These are phyloP conservation scores for Falco novaeseelandiae DNA, from an alignment of 2,797 vertebrate genomes.

Conservation along the genomic window DNA sequence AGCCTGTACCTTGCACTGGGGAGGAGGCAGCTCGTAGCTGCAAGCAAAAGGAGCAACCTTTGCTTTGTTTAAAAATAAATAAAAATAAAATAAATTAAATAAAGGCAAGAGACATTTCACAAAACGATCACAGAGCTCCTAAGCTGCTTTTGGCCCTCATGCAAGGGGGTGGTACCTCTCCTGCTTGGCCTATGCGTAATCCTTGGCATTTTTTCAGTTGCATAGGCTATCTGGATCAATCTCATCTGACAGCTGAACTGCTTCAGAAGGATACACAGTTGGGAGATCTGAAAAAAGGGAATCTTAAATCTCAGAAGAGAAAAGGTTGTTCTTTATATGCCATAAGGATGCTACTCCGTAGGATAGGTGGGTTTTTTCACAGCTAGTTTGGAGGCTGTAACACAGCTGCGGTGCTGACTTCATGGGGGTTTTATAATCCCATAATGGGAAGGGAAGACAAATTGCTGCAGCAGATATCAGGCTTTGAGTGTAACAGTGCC, in stretches of 20 bases:
- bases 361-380: background rate
- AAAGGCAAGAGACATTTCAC: background rate
- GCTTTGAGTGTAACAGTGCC: background rate
- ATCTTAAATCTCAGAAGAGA: background rate
- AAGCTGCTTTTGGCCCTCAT: background rate
- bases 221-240: fast-evolving
- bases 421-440: background rate
- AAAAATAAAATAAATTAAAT: background rate
- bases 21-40: background rate
- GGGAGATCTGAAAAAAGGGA: background rate
- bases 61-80: background rate
- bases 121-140: background rate
- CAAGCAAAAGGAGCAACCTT: background rate
- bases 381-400: background rate
- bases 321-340: background rate
- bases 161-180: background rate
- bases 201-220: background rate
- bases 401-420: background rate
- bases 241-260: background rate
- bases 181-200: background rate
- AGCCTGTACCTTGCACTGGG: slow-evolving; percentile 30
- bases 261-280: background rate
- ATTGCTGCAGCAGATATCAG: background rate
- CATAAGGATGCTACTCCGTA: background rate
- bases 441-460: background rate